phyloP scores from a whole-genome alignment of 2,888 invertebrate species.

The Catocala sponsa region DNA sequence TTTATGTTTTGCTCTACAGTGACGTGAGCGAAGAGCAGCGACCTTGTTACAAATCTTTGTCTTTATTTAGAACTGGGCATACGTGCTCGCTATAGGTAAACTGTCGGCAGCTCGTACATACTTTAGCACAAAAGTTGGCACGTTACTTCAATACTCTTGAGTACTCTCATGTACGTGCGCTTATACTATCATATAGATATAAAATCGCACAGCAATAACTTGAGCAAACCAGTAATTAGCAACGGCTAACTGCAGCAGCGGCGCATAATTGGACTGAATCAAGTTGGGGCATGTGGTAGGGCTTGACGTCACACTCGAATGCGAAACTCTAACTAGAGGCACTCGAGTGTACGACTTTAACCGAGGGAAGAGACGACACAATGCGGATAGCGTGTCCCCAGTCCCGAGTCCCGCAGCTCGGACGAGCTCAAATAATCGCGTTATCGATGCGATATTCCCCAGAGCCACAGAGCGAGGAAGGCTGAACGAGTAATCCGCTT shows the following conservation, averaged over 20 bases:
- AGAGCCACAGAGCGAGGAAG: slow-evolving; percentile 56
- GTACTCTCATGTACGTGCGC: too few relatives aligned
- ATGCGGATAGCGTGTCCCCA: slow-evolving; percentile 46
- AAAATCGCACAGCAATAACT: slow-evolving; percentile 22
- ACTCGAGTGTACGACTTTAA: slow-evolving; percentile 34
- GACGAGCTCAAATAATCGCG: slow-evolving; percentile 67
- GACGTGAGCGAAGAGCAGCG: slow-evolving; percentile 27
- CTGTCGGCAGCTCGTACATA: too few relatives aligned
- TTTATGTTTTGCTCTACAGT: slow-evolving; percentile 52
- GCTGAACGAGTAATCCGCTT: slow-evolving; percentile 71
- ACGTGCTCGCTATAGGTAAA: neutral
- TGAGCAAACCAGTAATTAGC: slow-evolving; percentile 37
- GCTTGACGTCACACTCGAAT: slow-evolving; percentile 44
- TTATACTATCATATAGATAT: neutral
- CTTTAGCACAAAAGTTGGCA: too few relatives aligned
- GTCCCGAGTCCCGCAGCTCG: slow-evolving; percentile 31
- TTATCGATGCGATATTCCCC: slow-evolving; percentile 67
- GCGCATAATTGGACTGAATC: slow-evolving; percentile 45
- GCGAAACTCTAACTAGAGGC: slow-evolving; percentile 41
- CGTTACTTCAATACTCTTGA: neutral
- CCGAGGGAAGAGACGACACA: slow-evolving; percentile 33
- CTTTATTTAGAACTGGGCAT: slow-evolving; percentile 24
- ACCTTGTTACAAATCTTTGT: slow-evolving; percentile 30
- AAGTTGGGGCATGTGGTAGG: slow-evolving; percentile 39
- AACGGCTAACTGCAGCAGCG: slow-evolving; percentile 36